Conservation (phyloP, 2,113 vertebrate genomes). For the Periophthalmodon schlosseri region DNA sequence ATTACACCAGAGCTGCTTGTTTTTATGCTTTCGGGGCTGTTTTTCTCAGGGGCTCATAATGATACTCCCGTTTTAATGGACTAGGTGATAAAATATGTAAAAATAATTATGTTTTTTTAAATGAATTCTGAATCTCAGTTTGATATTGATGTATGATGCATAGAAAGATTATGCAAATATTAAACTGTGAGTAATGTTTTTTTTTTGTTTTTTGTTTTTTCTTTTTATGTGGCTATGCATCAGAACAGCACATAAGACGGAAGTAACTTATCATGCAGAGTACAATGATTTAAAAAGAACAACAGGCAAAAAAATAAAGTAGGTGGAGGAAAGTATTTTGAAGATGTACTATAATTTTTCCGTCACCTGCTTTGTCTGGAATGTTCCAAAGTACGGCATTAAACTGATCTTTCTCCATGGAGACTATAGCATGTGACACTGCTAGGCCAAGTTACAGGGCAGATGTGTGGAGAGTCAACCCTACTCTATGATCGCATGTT, state of each 20-base stretch:
- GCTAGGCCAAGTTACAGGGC: too few relatives aligned
- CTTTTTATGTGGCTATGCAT: background rate
- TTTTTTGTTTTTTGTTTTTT: background rate
- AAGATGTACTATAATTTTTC: too few relatives aligned
- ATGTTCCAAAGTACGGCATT: too few relatives aligned
- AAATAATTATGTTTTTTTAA: constrained; percentile 8
- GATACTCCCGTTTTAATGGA: constrained; percentile 1
- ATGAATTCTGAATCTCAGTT: background rate
- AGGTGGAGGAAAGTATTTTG: background rate
- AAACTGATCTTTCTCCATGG: too few relatives aligned
- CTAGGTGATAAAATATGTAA: constrained; percentile 7
- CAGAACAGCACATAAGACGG: background rate
- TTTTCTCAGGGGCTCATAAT: constrained; percentile 22
- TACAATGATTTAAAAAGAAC: background rate
- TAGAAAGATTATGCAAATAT: constrained; percentile 6
- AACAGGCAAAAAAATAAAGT: background rate
- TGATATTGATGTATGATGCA: constrained; percentile 9
- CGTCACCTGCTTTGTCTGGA: too few relatives aligned
- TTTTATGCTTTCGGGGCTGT: constrained; percentile 5
- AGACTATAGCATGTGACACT: too few relatives aligned
- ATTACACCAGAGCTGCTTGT: constrained; percentile 28
- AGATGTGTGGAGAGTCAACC: too few relatives aligned
- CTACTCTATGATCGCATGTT: too few relatives aligned
- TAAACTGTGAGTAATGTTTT: background rate
- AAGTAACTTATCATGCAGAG: background rate